Base-by-base conservation (phyloP, 2,113 vertebrate genomes). In the Anolis sagrei region DNA sequence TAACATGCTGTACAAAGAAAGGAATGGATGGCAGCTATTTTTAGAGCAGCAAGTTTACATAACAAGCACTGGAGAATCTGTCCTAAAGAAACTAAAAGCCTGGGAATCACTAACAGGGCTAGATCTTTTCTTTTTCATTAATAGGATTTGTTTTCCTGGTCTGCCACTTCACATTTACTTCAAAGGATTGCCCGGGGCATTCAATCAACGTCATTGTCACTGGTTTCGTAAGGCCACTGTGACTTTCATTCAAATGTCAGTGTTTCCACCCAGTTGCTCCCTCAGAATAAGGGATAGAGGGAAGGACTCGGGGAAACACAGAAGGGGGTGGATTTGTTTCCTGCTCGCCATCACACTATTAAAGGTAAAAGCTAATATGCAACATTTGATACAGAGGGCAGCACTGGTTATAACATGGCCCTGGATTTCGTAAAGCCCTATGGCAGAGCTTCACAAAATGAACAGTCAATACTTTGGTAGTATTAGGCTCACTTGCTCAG, bases 1-100 rank as follows among this genome's bases (percentile, higher is more conserved):
- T 92, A 92, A 92, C n/a, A 11, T 90, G 91, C 79, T 74, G 88
- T 91, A 92, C 92, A 89, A 93, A 93, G 89, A 86, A 76, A 93
- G 88, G 88, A 95, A 93, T 51, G 89, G 92, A 92, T 87, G 85
- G 85, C 79, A 90, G 76, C 94, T 96, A 96, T 96, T 96, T 96
- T 96, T 96, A 95, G 95, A 82, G 81, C 2, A 4, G 27, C 62
- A 79, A 51, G 76, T 96, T 96, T 96, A 95, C 91, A 91, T 93
- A 95, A 94, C 82, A 93, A 90, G 91, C 86, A 23, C 90, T 82
- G n/a, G 83, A 2, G 0, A 94, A 93, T 94, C 83, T 89, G 92
- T 48, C 90, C 89, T 89, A 90, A 92, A 92, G 93, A 82, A 76
- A 92, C 74, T 77, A 92, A 92, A 91, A 86, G 90, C 91, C 91